A percentile compares a stretch with the other conserved stretches of the same genome.
Evolutionary conservation across 2,113 vertebrate genomes (phyloP).

Genomic region (Nothoprocta perdicaria): DNA sequence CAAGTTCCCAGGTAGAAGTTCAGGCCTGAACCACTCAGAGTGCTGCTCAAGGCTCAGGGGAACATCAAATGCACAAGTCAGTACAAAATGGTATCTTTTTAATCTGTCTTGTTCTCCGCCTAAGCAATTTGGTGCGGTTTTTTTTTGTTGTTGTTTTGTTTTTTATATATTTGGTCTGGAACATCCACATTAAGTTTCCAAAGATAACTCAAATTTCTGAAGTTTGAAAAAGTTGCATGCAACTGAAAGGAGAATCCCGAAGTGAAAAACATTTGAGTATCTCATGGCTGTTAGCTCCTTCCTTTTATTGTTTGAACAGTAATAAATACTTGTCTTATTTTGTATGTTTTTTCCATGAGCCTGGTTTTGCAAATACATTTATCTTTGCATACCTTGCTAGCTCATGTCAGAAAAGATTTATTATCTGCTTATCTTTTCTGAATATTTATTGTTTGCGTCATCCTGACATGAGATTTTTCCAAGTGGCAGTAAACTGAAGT

Average conservation of each 20-base stretch:
- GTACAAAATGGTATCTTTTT: not conserved
- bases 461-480: slow-evolving; percentile 3
- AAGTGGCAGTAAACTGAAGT: not conserved
- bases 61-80: not conserved
- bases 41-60: fast-evolving
- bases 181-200: not conserved
- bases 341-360: slow-evolving; percentile 14
- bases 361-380: not conserved
- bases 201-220: not conserved
- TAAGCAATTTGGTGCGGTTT: not conserved
- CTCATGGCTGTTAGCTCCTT: not conserved
- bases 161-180: not conserved
- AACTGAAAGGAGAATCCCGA: not conserved
- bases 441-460: slow-evolving; percentile 64
- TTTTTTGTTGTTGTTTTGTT: not conserved
- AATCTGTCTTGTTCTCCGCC: not conserved
- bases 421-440: slow-evolving; percentile 64
- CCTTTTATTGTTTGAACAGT: not conserved
- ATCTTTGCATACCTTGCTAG: not conserved
- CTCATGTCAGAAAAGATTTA: slow-evolving; percentile 52
- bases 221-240: not conserved
- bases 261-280: not conserved
- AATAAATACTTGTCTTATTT: slow-evolving; percentile 18
- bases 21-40: not conserved
- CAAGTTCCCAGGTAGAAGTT: not conserved